A percentile compares a stretch with the other conserved stretches of the same genome.
phyloP scores from a whole-genome alignment of 2,113 vertebrate species.

The Diphyllodes magnificus region DNA sequence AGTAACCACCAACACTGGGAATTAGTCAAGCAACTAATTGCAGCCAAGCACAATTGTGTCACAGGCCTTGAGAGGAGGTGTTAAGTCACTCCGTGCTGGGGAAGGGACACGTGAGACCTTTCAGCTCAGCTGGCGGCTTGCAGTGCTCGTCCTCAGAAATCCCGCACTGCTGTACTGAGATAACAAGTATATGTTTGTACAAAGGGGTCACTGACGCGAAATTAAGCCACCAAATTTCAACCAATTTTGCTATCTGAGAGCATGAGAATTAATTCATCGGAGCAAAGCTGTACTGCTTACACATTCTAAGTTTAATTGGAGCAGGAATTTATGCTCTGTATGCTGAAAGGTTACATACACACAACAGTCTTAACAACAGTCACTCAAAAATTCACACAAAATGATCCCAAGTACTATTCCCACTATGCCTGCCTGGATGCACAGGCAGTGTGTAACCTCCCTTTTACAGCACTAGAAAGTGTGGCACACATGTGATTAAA shows the following conservation, averaged over 20 bases:
- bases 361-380: neutral
- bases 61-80: neutral
- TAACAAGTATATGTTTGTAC: neutral
- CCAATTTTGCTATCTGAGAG: neutral
- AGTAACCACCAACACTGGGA: neutral
- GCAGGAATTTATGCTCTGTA: neutral
- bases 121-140: accelerated
- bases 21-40: neutral
- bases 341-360: neutral
- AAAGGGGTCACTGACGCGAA: neutral
- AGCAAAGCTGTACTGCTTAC: neutral
- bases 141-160: neutral
- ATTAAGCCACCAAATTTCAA: neutral
- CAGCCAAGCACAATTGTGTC: neutral
- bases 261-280: neutral
- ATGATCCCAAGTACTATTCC: neutral
- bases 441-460: neutral
- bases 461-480: neutral
- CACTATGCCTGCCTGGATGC: neutral
- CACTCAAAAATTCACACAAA: neutral
- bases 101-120: neutral
- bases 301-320: neutral
- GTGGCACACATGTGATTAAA: neutral
- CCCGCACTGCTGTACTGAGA: neutral
- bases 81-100: accelerated